Evolutionary conservation across 1,140 invertebrate genomes (phyloP), one percentile per base, ranked within the genome.

Genomic region (Aethina tumida): DNA sequence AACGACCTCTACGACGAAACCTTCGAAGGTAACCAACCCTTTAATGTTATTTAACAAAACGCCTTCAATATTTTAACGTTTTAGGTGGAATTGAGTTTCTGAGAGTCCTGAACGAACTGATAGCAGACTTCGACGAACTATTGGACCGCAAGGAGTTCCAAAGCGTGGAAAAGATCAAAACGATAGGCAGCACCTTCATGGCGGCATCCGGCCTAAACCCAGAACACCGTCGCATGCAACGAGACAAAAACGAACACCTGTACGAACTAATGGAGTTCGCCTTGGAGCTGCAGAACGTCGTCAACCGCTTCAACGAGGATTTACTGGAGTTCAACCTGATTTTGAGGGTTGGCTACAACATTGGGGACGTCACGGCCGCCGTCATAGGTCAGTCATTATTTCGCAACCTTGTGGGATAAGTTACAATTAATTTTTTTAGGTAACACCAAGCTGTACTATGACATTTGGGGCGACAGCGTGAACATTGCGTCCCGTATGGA

Each of bases 401-500:
- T n/a, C n/a, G n/a, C n/a, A n/a, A n/a, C n/a, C n/a, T n/a, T n/a
- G n/a, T n/a, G n/a, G n/a, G n/a, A n/a, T n/a, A n/a, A n/a, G n/a
- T n/a, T n/a, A n/a, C n/a, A n/a, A n/a, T n/a, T n/a, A n/a, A n/a
- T n/a, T n/a, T n/a, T n/a, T n/a, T n/a, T n/a, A n/a, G n/a, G 94
- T 0, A 96, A 92, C 1, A 88, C 86, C 0, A 97, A 97, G 57
- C 67, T 97, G 10, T 90, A 93, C 54, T 98, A 96, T 49, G 95
- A 97, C 60, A 97, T 98, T 34, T 98, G 95, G 95, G 94, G 95
- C 0, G 93, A 98, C 64, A 91, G 94, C 0, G 93, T 97, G 0
- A 98, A 98, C 64, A 94, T 97, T 34, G 91, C 94, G 0, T 92
- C 86, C 3, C 68, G 94, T 34, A 96, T 89, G 94, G 94, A 98